Evolutionary conservation across 2,113 vertebrate genomes (phyloP).

Genomic region (Guaruba guarouba): DNA sequence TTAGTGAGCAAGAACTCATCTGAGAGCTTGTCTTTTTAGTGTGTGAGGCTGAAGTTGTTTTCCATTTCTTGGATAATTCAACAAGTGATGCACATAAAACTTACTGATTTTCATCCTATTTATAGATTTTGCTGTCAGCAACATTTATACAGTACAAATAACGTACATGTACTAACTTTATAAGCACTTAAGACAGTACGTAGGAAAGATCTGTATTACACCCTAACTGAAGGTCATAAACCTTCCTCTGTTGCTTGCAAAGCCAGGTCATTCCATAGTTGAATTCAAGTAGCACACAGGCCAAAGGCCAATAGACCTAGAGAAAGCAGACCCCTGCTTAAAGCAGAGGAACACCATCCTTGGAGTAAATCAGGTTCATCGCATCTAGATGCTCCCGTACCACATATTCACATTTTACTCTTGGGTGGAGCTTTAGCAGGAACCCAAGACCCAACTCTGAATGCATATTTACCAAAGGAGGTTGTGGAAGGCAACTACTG

Average conservation of each 20-base stretch:
- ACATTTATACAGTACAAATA: background rate
- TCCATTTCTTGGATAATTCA: background rate
- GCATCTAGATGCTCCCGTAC: background rate
- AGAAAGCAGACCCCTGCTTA: background rate
- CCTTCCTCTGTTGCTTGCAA: background rate
- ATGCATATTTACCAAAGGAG: background rate
- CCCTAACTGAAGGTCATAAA: background rate
- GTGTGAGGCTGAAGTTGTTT: background rate
- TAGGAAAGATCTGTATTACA: background rate
- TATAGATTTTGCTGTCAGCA: background rate
- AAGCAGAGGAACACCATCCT: background rate
- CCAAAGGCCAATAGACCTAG: background rate
- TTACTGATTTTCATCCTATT: background rate
- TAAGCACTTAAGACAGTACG: background rate
- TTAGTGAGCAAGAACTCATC: background rate
- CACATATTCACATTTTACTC: background rate
- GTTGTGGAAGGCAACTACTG: background rate
- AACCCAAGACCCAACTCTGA: background rate
- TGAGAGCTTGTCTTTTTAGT: background rate
- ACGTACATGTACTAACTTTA: fast-evolving
- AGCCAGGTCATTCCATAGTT: background rate
- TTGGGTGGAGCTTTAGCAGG: background rate
- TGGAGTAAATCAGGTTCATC: background rate
- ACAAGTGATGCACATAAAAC: background rate
- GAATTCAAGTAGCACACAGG: background rate